phyloP scores from a whole-genome alignment of 1,140 invertebrate genomes.

The Bombus waltoni region DNA sequence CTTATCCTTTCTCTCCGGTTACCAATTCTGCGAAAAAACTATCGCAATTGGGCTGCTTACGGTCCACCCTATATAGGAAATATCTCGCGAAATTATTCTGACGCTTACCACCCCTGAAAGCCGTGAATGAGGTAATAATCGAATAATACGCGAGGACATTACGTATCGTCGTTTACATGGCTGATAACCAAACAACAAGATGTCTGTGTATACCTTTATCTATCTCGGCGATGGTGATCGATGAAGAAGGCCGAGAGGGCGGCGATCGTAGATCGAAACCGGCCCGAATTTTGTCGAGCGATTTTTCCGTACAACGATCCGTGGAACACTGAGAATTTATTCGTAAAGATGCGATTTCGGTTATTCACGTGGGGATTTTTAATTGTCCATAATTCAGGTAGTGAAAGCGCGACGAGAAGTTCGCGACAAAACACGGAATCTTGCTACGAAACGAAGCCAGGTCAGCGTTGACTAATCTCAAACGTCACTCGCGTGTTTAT shows the following conservation, averaged over 20 bases:
- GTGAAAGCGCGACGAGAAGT: background rate
- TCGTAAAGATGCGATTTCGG: background rate
- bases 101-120: background rate
- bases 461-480: constrained; percentile 21
- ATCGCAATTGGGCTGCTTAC: background rate
- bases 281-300: background rate
- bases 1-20: background rate
- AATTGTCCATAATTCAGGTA: background rate
- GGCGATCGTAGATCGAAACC: constrained; percentile 1
- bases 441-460: background rate
- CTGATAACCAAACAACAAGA: constrained; percentile 2
- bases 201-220: constrained; percentile 24
- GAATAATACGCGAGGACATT: background rate
- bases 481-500: constrained; percentile 26
- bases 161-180: background rate
- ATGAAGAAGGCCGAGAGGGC: background rate
- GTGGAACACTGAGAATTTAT: background rate
- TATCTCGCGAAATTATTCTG: background rate
- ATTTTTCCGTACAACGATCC: no score
- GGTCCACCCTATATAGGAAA: background rate
- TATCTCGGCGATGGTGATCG: background rate
- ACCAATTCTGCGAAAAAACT: background rate
- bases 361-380: constrained; percentile 20
- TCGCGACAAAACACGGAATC: constrained; percentile 35
- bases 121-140: background rate